Percentiles rank a stretch among this genome's conserved stretches.
Conservation (phyloP, 2,113 vertebrate genomes). For the Mormoops blainvillei region DNA sequence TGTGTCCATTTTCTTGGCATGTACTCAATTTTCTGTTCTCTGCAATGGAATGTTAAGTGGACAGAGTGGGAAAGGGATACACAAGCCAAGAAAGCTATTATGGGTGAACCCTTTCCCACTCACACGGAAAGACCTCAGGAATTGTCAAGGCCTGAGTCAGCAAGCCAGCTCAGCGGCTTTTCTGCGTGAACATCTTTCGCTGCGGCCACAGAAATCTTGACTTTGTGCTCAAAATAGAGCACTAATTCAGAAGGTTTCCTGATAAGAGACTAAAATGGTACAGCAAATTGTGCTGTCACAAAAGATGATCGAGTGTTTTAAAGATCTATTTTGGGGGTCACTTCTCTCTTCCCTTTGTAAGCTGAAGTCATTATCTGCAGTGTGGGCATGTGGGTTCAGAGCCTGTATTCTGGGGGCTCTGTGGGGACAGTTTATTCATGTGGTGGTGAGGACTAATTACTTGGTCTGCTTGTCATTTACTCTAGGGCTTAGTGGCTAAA, state of each 20-base stretch:
- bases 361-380: not conserved
- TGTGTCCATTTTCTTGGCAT: conserved; percentile 3
- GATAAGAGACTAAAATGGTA: conserved; percentile 67
- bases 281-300: not conserved
- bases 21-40: not conserved
- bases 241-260: not conserved
- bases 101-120: not conserved
- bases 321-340: not conserved
- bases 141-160: not conserved
- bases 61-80: not conserved
- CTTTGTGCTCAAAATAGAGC: conserved; percentile 42
- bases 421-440: not conserved
- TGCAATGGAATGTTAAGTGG: not conserved
- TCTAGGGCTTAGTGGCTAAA: not conserved
- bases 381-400: not conserved
- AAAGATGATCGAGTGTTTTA: not conserved
- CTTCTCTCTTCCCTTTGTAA: not conserved
- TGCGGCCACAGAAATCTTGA: conserved; percentile 15
- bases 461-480: not conserved
- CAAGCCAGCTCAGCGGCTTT: not conserved
- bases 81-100: not conserved
- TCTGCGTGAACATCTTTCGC: not conserved
- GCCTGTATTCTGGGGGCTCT: not conserved
- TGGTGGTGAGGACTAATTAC: not conserved
- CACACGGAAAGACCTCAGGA: not conserved